phyloP scores from a whole-genome alignment of 2,113 vertebrate species.

The Panthera leo region DNA sequence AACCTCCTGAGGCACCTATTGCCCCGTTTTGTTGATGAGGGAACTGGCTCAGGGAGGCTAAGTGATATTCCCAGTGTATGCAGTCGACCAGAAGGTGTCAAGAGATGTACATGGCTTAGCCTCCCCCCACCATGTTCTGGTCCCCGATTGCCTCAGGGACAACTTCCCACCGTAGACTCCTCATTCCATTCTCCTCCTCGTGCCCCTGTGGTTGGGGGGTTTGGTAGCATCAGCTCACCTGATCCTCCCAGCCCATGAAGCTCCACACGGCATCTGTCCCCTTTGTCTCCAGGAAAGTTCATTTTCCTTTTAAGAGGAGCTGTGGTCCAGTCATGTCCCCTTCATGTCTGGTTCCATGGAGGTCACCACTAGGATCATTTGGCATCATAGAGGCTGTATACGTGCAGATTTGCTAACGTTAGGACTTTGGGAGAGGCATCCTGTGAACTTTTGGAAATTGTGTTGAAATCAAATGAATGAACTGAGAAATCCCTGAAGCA shows the following conservation, averaged over 20 bases:
- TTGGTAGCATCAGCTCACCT: not conserved
- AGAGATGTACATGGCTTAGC: not conserved
- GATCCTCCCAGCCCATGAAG: not conserved
- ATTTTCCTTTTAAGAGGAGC: not conserved
- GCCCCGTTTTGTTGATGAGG: not conserved
- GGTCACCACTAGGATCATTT: not conserved
- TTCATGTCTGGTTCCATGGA: not conserved
- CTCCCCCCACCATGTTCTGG: not conserved
- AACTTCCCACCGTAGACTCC: not conserved
- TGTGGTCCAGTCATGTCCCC: not conserved
- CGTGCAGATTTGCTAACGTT: not conserved
- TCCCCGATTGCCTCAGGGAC: no score
- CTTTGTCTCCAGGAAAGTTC: not conserved
- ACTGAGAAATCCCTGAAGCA: not conserved
- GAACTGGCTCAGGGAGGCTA: not conserved
- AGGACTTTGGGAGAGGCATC: not conserved
- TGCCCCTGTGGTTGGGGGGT: no score
- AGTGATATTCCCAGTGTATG: no score
- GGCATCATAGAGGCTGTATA: rapidly evolving
- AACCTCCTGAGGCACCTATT: no score
- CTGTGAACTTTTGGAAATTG: not conserved
- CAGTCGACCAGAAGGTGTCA: not conserved
- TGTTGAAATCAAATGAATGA: not conserved
- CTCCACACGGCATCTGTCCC: not conserved
- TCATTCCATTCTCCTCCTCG: not conserved